These are phyloP conservation scores for Danaus chrysippus DNA, from an alignment of 2,888 invertebrate species.

Conservation along the genomic window DNA sequence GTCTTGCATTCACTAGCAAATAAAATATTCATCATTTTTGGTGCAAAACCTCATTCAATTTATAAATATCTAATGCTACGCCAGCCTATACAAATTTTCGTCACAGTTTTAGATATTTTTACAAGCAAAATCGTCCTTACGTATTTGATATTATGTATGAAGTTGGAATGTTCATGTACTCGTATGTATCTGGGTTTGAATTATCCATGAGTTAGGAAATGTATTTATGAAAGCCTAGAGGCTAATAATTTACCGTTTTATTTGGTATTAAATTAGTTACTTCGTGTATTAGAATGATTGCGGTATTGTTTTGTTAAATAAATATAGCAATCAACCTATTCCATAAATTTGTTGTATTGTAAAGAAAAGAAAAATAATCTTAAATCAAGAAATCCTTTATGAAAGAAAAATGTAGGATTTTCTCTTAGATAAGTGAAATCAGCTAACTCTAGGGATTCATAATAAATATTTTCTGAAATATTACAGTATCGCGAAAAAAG, in stretches of 20 bases:
- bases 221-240: not conserved
- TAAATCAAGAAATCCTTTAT: not conserved
- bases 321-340: no score
- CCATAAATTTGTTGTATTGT: no score
- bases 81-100: no score
- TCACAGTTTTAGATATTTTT: no score
- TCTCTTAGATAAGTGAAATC: not conserved
- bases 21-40: no score
- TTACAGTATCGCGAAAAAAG: not conserved
- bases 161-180: slow-evolving; percentile 8
- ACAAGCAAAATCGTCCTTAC: no score
- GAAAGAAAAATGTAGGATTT: not conserved
- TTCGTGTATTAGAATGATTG: not conserved
- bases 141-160: no score
- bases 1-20: no score
- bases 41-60: no score
- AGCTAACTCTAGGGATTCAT: not conserved
- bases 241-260: slow-evolving; percentile 7
- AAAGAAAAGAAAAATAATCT: no score
- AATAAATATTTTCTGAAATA: not conserved
- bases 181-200: slow-evolving; percentile 9
- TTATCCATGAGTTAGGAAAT: slow-evolving; percentile 14
- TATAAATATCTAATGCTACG: no score
- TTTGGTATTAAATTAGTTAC: not conserved
- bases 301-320: not conserved